These are phyloP conservation scores for Thinocorus orbignyianus DNA, from an alignment of 2,113 vertebrate species.

Conservation along the genomic window DNA sequence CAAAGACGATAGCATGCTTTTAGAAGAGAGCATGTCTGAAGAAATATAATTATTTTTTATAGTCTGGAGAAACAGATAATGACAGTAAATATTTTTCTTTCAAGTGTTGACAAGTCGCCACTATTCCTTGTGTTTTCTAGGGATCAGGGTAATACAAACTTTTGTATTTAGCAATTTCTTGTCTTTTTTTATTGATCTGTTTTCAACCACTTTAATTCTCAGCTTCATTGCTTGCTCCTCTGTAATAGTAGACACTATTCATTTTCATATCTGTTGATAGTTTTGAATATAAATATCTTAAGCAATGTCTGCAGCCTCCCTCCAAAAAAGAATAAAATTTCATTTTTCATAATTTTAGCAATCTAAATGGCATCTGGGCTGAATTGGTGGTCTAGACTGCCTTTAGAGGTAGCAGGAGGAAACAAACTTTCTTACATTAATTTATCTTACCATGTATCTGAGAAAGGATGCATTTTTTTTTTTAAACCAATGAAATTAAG, in stretches of 20 bases:
- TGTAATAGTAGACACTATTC: not conserved
- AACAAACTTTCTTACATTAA: too few species aligned
- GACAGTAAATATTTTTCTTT: not conserved
- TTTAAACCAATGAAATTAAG: not conserved
- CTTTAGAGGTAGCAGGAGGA: too few species aligned
- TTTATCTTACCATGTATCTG: not conserved
- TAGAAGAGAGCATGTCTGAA: not conserved
- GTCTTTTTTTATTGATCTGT: not conserved
- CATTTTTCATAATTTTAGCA: not conserved
- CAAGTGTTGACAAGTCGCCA: not conserved
- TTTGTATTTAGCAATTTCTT: not conserved
- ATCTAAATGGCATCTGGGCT: not conserved
- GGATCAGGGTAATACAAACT: not conserved
- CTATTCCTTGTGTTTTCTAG: not conserved
- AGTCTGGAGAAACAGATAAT: not conserved
- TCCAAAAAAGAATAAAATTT: not conserved
- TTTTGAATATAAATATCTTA: not conserved
- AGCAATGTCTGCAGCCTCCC: not conserved
- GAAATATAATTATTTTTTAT: not conserved
- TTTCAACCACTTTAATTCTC: not conserved
- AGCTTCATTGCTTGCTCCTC: not conserved
- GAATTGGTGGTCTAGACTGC: not conserved
- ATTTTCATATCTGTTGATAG: not conserved
- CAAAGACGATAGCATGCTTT: not conserved
- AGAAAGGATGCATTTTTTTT: not conserved